Percentiles rank a stretch among this genome's conserved stretches.
phyloP scores from a whole-genome alignment of 2,888 invertebrate species.

The Apamea monoglypha region DNA sequence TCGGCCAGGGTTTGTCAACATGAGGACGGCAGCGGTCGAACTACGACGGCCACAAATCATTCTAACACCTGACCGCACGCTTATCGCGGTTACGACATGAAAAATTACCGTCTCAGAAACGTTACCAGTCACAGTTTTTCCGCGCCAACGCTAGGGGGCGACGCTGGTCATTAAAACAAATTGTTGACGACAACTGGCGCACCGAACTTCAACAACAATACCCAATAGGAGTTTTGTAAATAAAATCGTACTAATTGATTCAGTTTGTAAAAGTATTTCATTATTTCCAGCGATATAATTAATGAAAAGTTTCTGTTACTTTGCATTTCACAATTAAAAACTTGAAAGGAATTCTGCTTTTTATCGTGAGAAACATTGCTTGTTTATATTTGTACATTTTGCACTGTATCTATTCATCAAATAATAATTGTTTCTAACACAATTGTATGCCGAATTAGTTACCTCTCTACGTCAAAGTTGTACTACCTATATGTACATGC shows the following conservation, averaged over 20 bases:
- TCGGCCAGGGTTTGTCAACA: slow-evolving; percentile 76
- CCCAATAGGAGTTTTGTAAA: slow-evolving; percentile 63
- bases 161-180: slow-evolving; percentile 83
- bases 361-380: slow-evolving; percentile 34
- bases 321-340: slow-evolving; percentile 63
- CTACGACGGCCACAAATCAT: slow-evolving; percentile 84
- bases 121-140: slow-evolving; percentile 81
- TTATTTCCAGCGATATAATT: slow-evolving; percentile 65
- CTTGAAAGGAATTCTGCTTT: slow-evolving; percentile 48
- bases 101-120: slow-evolving; percentile 86
- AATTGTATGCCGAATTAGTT: slow-evolving; percentile 7
- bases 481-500: background rate
- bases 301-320: slow-evolving; percentile 56
- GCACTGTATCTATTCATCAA: slow-evolving; percentile 16
- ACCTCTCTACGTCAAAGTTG: background rate
- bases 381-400: slow-evolving; percentile 34
- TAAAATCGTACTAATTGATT: slow-evolving; percentile 71
- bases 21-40: slow-evolving; percentile 71
- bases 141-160: slow-evolving; percentile 77
- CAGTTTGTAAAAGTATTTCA: slow-evolving; percentile 66
- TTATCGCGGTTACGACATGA: slow-evolving; percentile 87
- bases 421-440: background rate
- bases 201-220: slow-evolving; percentile 64
- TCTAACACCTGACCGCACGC: slow-evolving; percentile 86
- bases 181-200: slow-evolving; percentile 83